These are phyloP conservation scores for Macropodus opercularis DNA, from an alignment of 2,797 vertebrate species.

Conservation along the genomic window DNA sequence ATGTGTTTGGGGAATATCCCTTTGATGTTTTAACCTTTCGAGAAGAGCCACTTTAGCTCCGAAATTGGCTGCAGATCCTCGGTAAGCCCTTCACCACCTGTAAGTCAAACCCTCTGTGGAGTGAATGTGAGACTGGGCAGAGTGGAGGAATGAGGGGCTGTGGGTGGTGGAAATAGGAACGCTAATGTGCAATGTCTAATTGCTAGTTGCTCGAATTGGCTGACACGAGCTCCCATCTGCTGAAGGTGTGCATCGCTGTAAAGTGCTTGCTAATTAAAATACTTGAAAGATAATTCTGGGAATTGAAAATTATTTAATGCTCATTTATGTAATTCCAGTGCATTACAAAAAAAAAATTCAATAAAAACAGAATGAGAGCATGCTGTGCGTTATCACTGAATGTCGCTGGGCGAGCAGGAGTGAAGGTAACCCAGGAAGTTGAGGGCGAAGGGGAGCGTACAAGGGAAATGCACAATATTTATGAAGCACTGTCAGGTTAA, in stretches of 20 bases:
- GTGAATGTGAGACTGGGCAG: conserved; percentile 40
- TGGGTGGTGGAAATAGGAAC: conserved; percentile 74
- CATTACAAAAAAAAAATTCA: too few species aligned
- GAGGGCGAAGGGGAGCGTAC: conserved; percentile 10
- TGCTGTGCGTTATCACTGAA: conserved; percentile 21
- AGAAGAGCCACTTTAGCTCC: conserved; percentile 61
- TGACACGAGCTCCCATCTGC: conserved; percentile 78
- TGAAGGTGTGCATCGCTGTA: conserved; percentile 65
- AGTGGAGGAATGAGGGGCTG: conserved; percentile 48
- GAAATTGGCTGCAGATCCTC: conserved; percentile 55
- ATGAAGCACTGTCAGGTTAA: conserved; percentile 80
- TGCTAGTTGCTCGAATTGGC: conserved; percentile 76
- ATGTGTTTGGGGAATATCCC: conserved; percentile 61
- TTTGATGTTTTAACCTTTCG: conserved; percentile 73
- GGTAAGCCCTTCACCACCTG: conserved; percentile 61
- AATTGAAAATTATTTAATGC: conserved; percentile 78
- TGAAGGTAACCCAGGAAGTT: conserved; percentile 37
- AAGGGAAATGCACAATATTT: conserved; percentile 74
- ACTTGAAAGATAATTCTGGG: conserved; percentile 79
- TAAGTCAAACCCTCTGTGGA: conserved; percentile 55
- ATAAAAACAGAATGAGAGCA: conserved; percentile 21
- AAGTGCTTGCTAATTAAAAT: conserved; percentile 81
- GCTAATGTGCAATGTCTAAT: conserved; percentile 75
- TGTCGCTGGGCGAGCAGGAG: conserved; percentile 26
- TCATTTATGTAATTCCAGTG: conserved; percentile 71